Conservation (phyloP, 2,888 invertebrate species). For the Microchrysa polita region DNA sequence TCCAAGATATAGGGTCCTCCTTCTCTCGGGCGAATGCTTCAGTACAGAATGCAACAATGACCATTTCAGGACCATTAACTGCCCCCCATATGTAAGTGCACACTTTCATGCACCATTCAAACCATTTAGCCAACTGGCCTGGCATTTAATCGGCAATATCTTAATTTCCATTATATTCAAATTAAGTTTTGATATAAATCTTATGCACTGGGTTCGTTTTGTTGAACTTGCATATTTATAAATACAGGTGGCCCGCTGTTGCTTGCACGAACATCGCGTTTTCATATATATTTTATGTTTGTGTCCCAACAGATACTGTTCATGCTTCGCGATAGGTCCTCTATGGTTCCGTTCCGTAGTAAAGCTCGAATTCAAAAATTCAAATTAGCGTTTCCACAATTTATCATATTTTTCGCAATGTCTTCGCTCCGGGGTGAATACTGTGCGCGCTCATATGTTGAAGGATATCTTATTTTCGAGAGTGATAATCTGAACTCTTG, state of each 20-base stretch:
- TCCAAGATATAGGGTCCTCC: no score
- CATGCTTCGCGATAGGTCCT: not conserved
- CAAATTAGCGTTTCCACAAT: slow-evolving; percentile 10
- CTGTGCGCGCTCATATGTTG: no score
- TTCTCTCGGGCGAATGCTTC: not conserved
- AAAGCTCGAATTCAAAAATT: no score
- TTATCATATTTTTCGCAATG: not conserved
- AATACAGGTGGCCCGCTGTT: slow-evolving; percentile 38
- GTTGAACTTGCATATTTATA: no score
- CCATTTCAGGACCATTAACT: slow-evolving; percentile 19
- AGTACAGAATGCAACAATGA: slow-evolving; percentile 14
- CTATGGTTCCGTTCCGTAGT: no score
- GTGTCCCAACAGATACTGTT: not conserved
- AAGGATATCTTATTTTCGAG: no score
- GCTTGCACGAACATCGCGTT: not conserved
- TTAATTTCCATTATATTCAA: slow-evolving; percentile 44
- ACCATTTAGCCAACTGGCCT: slow-evolving; percentile 16
- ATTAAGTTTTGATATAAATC: slow-evolving; percentile 35
- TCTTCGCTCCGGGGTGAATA: not conserved
- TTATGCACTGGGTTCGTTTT: not conserved
- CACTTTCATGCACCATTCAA: slow-evolving; percentile 2
- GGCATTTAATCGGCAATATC: slow-evolving; percentile 42
- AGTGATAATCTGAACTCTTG: no score
- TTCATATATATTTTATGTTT: slow-evolving; percentile 7
- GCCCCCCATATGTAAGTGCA: not conserved